Conservation (phyloP, 2,113 vertebrate species). For the Salvator merianae region DNA sequence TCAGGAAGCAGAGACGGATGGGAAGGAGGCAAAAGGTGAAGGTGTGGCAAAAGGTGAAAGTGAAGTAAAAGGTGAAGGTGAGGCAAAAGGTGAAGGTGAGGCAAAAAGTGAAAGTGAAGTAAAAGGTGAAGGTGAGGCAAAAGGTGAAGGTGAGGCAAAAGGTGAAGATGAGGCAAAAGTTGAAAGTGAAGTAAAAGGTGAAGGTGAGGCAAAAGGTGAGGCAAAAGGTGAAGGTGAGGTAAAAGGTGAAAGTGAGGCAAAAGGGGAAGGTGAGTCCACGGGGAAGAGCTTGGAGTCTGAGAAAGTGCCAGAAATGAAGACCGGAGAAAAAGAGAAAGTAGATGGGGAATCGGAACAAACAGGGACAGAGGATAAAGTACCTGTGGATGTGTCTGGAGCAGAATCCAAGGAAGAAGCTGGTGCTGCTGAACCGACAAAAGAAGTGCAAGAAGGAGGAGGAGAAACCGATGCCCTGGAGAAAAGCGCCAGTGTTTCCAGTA, state of each 20-base stretch:
- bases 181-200: neutral
- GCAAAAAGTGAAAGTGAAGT: neutral
- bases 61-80: neutral
- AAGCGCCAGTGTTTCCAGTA: neutral
- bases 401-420: neutral
- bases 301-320: neutral
- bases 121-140: neutral
- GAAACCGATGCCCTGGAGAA: rapidly evolving
- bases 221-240: neutral
- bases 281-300: neutral
- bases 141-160: neutral
- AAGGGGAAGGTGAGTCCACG: neutral
- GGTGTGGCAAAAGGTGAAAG: neutral
- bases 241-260: neutral
- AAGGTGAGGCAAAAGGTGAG: neutral
- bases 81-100: neutral
- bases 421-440: neutral
- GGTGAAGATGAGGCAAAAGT: no score
- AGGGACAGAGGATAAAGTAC: neutral
- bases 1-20: neutral
- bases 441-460: neutral
- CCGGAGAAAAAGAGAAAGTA: neutral
- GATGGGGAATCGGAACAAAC: neutral
- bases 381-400: neutral
- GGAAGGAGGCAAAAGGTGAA: neutral